Conservation (phyloP, 2,113 vertebrate genomes). For the Thunnus thynnus region DNA sequence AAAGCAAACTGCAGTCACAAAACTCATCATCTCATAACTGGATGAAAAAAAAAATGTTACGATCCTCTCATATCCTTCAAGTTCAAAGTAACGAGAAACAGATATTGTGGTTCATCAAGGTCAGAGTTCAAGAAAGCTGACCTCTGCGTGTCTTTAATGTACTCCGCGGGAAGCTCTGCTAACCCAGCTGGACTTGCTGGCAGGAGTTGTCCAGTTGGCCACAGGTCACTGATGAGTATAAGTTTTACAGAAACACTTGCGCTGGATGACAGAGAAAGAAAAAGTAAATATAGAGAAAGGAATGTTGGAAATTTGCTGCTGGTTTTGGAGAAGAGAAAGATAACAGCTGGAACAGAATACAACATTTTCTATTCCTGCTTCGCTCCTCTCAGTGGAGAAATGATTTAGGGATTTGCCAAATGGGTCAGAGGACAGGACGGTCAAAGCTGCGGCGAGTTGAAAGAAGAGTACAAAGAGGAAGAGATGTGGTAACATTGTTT, state of each 20-base stretch:
- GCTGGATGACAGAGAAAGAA: neutral
- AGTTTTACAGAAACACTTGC: constrained; percentile 31
- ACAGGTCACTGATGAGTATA: constrained; percentile 42
- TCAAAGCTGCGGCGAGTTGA: constrained; percentile 22
- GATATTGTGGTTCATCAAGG: constrained; percentile 48
- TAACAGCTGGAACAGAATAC: neutral
- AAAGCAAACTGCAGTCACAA: constrained; percentile 44
- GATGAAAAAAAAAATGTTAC: constrained; percentile 11
- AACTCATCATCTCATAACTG: constrained; percentile 14
- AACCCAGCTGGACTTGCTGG: constrained; percentile 49
- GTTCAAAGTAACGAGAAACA: constrained; percentile 63
- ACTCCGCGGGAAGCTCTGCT: constrained; percentile 59
- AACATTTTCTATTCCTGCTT: constrained; percentile 19
- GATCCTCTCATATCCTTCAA: constrained; percentile 3
- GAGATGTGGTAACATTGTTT: constrained; percentile 47
- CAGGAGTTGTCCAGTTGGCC: neutral
- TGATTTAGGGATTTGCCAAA: constrained; percentile 45
- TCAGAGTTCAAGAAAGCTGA: constrained; percentile 64
- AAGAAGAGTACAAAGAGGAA: constrained; percentile 53
- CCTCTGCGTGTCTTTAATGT: constrained; percentile 63
- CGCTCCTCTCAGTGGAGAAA: neutral
- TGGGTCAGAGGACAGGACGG: constrained; percentile 20
- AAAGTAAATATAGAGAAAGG: neutral
- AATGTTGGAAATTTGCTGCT: constrained; percentile 16
- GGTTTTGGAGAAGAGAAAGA: constrained; percentile 22